These are phyloP conservation scores for Aegithalos caudatus DNA, from an alignment of 2,113 vertebrate genomes.

Conservation along the genomic window DNA sequence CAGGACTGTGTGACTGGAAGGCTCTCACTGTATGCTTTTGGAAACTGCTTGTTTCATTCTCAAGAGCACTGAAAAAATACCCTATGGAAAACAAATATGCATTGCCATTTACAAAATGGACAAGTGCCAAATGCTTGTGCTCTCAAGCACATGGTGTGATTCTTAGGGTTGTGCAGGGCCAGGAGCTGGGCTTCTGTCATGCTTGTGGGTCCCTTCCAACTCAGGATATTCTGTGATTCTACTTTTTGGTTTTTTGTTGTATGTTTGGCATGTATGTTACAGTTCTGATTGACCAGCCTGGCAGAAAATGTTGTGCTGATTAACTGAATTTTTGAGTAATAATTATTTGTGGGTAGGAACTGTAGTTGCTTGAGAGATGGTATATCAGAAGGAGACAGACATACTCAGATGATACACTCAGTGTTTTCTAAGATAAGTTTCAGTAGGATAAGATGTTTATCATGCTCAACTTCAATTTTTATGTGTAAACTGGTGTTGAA, in stretches of 20 bases:
- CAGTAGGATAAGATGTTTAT: background rate
- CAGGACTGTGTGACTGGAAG: background rate
- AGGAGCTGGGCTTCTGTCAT: background rate
- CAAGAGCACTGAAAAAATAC: background rate
- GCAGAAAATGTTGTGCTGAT: background rate
- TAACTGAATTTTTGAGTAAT: background rate
- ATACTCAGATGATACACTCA: background rate
- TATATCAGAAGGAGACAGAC: background rate
- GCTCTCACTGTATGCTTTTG: background rate
- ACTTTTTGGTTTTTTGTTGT: background rate
- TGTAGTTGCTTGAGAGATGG: background rate
- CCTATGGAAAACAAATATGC: background rate
- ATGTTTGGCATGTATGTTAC: background rate
- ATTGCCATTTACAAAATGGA: background rate
- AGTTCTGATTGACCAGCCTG: background rate
- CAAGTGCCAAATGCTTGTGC: background rate
- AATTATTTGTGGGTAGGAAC: background rate
- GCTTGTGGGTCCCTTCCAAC: background rate
- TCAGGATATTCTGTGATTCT: background rate
- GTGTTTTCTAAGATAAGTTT: background rate
- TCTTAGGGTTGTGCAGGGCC: background rate
- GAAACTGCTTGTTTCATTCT: background rate
- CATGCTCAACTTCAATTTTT: background rate
- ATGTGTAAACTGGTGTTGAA: background rate
- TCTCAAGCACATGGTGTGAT: background rate